These are phyloP conservation scores for Patella ulyssiponensis DNA, from an alignment of 2,888 invertebrate genomes.

Conservation along the genomic window DNA sequence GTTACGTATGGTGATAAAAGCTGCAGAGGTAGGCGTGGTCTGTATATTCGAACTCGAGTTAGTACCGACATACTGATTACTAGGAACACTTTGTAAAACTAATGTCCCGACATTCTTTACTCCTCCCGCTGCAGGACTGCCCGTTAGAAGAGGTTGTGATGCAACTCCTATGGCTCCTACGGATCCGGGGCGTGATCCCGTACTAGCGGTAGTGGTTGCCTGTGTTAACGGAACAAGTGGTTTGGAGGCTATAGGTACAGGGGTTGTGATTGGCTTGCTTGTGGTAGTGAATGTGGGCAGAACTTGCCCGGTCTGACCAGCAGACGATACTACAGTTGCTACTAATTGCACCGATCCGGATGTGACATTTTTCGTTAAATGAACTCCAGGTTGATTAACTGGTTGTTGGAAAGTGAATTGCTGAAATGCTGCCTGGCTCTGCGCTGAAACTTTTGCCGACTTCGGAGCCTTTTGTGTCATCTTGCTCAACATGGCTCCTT, in stretches of 20 bases:
- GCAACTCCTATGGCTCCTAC: conserved; percentile 40
- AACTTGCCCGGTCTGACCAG: conserved; percentile 40
- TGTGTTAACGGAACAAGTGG: conserved; percentile 37
- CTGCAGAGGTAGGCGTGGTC: conserved; percentile 35
- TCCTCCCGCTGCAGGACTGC: conserved; percentile 43
- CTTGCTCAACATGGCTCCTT: conserved; percentile 61
- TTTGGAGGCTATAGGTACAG: conserved; percentile 66
- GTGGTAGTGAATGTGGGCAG: conserved; percentile 61
- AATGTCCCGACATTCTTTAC: conserved; percentile 50
- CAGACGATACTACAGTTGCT: conserved; percentile 39
- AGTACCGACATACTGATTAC: conserved; percentile 54
- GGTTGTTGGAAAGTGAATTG: conserved; percentile 1
- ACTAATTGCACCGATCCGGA: conserved; percentile 47
- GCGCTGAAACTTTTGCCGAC: conserved; percentile 27
- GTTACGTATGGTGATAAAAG: conserved; percentile 54
- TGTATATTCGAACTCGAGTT: conserved; percentile 37
- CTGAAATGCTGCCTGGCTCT: conserved; percentile 23
- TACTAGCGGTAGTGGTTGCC: conserved; percentile 29
- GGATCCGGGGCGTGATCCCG: conserved; percentile 20
- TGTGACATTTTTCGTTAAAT: conserved; percentile 30
- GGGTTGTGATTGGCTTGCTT: conserved; percentile 61
- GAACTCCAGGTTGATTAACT: conserved; percentile 32
- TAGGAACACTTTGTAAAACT: conserved; percentile 53
- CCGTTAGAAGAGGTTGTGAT: conserved; percentile 43
- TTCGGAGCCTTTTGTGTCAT: conserved; percentile 53